Percentiles rank a stretch among this genome's conserved stretches.
Conservation (phyloP, 2,113 vertebrate species). For the zebrafish (Danio rerio) region GRCz12tu NC_133189.1:6212001-6212500, state of each 20-base stretch:
- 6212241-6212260: background rate
- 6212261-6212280: slow-evolving; percentile 7
- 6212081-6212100: no score
- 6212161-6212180: no score
- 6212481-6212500: slow-evolving; percentile 70
- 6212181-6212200: no score
- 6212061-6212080: no score
- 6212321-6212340: slow-evolving; percentile 68
- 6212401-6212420: slow-evolving; percentile 76
- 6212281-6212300: slow-evolving; percentile 41
- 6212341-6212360: slow-evolving; percentile 74
- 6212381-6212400: slow-evolving; percentile 79
- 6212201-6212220: no score
- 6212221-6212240: no score
- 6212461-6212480: slow-evolving; percentile 76
- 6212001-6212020: no score
- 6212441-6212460: slow-evolving; percentile 81
- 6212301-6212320: slow-evolving; percentile 50
- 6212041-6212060: no score
- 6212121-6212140: no score
- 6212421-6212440: slow-evolving; percentile 81
- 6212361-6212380: slow-evolving; percentile 63
- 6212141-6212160: no score
- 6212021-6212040: no score
- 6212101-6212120: no score